Evolutionary conservation across 1,140 invertebrate species (phyloP), one percentile per base, ranked within the genome.

Genomic region (Lysiphlebus fabarum): DNA sequence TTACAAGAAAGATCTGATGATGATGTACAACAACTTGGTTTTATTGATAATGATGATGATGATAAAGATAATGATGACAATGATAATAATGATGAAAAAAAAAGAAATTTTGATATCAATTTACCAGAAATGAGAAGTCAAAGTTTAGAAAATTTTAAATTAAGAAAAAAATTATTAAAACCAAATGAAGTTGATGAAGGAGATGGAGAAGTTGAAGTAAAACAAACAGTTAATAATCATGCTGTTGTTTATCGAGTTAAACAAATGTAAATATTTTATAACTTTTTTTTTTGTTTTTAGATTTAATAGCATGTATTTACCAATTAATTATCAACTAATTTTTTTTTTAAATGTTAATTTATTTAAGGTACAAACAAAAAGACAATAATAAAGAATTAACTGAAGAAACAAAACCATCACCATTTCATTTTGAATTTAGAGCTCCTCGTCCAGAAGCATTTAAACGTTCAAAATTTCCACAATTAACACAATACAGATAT

Each of bases 381-480:
- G 44, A 58, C 4, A 57, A 54, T 6, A 65, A 70, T 14, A 64
- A 67, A 4, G 53, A 55, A 5, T 58, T 45, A 34, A 40, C 53
- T 12, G 66, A 67, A 14, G 68, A 72, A 43, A 54, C 48, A 7
- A 63, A 55, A 37, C 75, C 72, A 7, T 63, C 65, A 0, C 75
- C 73, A 1, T 78, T 78, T 56, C 71, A 71, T 51, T 76, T 73
- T 56, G 68, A 75, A 43, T 59, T 72, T 4, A 73, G 73, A 34
- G 71, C 70, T 5, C 73, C 75, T 0, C 67, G 71, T 36, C 76
- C 76, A 1, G 42, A 65, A 0, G 70, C 75, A 0, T 76, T 78
- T 50, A 77, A 76, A 48, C 70, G 73, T 6, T 48, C 53, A 0
- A 77, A 73, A 40, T 82, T 80, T 56, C 79, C 81, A 2, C 81